These are phyloP conservation scores for Crematogaster levior DNA, from an alignment of 2,888 invertebrate genomes.

Conservation along the genomic window DNA sequence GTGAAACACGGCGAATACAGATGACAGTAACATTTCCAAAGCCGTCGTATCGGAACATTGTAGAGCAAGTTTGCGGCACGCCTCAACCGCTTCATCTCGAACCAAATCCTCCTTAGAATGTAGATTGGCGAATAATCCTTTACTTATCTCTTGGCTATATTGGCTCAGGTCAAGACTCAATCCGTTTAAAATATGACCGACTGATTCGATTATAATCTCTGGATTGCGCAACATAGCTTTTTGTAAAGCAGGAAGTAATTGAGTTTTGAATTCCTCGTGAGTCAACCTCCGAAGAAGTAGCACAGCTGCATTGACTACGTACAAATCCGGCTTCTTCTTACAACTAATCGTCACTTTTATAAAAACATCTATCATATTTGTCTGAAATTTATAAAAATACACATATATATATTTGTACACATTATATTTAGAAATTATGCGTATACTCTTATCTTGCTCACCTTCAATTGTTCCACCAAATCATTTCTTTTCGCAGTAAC, in stretches of 20 bases:
- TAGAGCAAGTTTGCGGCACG: conserved; percentile 90
- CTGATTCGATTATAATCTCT: conserved; percentile 94
- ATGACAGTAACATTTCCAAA: conserved; percentile 89
- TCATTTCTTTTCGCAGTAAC: conserved; percentile 86
- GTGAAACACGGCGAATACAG: conserved; percentile 93
- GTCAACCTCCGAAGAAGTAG: conserved; percentile 89
- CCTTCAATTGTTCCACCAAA: conserved; percentile 87
- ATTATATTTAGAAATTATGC: background rate
- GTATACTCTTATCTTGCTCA: conserved; percentile 77
- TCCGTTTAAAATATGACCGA: conserved; percentile 91
- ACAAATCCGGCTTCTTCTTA: conserved; percentile 91
- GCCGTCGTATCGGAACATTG: conserved; percentile 90
- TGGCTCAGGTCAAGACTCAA: conserved; percentile 92
- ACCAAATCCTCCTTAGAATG: conserved; percentile 94
- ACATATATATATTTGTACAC: background rate
- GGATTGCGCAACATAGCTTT: conserved; percentile 97
- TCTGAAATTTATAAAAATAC: conserved; percentile 83
- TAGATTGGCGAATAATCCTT: conserved; percentile 94
- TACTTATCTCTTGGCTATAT: conserved; percentile 92
- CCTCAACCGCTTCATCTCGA: conserved; percentile 91
- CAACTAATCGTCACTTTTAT: conserved; percentile 92
- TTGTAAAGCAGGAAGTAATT: conserved; percentile 93
- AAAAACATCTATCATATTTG: conserved; percentile 89
- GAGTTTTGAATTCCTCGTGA: conserved; percentile 90
- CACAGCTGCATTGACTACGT: conserved; percentile 89